A percentile compares a stretch with the other conserved stretches of the same genome.
Conservation (phyloP, 2,888 invertebrate genomes). For the Rhingia rostrata region DNA sequence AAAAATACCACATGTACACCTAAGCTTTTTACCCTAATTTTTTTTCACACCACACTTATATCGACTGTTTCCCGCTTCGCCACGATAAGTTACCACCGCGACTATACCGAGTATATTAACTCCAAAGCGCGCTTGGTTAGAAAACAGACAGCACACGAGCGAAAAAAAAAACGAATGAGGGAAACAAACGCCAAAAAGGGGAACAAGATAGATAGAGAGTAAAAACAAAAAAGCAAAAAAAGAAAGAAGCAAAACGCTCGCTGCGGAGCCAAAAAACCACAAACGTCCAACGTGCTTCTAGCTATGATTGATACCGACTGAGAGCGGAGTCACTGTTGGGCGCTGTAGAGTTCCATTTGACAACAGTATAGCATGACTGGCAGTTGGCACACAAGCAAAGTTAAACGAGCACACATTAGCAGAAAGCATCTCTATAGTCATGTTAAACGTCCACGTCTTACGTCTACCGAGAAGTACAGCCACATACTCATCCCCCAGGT, state of each 20-base stretch:
- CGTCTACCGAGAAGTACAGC: slow-evolving; percentile 51
- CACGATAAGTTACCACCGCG: slow-evolving; percentile 62
- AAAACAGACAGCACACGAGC: slow-evolving; percentile 5
- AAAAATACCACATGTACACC: slow-evolving; percentile 40
- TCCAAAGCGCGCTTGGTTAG: slow-evolving; percentile 55
- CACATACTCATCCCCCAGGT: slow-evolving; percentile 36
- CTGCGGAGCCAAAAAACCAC: slow-evolving; percentile 54
- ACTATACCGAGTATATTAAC: slow-evolving; percentile 40
- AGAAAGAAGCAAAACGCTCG: slow-evolving; percentile 21
- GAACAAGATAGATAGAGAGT: slow-evolving; percentile 46
- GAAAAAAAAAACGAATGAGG: slow-evolving; percentile 15
- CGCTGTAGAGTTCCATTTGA: slow-evolving; percentile 53
- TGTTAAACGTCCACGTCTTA: slow-evolving; percentile 32
- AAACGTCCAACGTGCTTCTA: slow-evolving; percentile 62
- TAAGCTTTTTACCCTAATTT: slow-evolving; percentile 44
- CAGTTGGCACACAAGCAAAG: slow-evolving; percentile 41
- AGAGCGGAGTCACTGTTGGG: slow-evolving; percentile 42
- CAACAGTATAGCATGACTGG: slow-evolving; percentile 22
- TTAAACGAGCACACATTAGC: slow-evolving; percentile 53
- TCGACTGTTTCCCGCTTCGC: slow-evolving; percentile 52
- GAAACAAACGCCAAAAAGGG: slow-evolving; percentile 32
- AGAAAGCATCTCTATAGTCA: slow-evolving; percentile 28
- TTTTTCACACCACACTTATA: slow-evolving; percentile 37
- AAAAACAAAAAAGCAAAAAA: slow-evolving; percentile 24
- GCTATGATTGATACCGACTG: slow-evolving; percentile 71